Evolutionary conservation across 2,113 vertebrate genomes (phyloP).

Genomic region (Xiphias gladius): DNA sequence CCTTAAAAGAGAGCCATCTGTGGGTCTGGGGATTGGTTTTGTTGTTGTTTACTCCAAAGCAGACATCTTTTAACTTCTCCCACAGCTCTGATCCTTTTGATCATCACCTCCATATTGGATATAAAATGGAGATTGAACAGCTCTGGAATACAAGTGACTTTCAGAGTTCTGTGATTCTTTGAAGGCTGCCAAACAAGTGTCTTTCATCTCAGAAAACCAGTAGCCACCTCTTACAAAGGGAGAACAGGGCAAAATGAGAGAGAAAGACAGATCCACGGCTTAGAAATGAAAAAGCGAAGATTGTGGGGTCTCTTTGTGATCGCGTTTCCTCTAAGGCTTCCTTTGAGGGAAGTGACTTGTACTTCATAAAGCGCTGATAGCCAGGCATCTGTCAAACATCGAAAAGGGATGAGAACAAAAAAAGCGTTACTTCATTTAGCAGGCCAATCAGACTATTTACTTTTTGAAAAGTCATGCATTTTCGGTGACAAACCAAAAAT

Average conservation of each 20-base stretch:
- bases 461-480: conserved; percentile 17
- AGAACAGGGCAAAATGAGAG: conserved; percentile 63
- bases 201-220: conserved; percentile 83
- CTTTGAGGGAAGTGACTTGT: conserved; percentile 65
- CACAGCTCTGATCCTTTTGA: conserved; percentile 75
- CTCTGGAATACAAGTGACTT: conserved; percentile 78
- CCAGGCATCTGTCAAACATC: conserved; percentile 52
- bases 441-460: conserved; percentile 14
- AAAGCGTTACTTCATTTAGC: conserved; percentile 50
- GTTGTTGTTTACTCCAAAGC: conserved; percentile 73
- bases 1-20: conserved; percentile 35
- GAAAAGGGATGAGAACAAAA: conserved; percentile 21
- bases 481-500: conserved; percentile 21
- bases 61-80: conserved; percentile 71
- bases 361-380: conserved; percentile 53
- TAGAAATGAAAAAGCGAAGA: conserved; percentile 66
- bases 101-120: conserved; percentile 78
- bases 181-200: conserved; percentile 85
- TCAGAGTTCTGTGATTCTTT: conserved; percentile 78
- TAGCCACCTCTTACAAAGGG: conserved; percentile 74
- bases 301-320: conserved; percentile 65
- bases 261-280: conserved; percentile 56
- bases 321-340: conserved; percentile 52
- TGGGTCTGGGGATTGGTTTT: conserved; percentile 53
- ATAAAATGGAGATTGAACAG: conserved; percentile 75